These are phyloP conservation scores for Limosa lapponica DNA, from an alignment of 2,797 vertebrate genomes.

Conservation along the genomic window DNA sequence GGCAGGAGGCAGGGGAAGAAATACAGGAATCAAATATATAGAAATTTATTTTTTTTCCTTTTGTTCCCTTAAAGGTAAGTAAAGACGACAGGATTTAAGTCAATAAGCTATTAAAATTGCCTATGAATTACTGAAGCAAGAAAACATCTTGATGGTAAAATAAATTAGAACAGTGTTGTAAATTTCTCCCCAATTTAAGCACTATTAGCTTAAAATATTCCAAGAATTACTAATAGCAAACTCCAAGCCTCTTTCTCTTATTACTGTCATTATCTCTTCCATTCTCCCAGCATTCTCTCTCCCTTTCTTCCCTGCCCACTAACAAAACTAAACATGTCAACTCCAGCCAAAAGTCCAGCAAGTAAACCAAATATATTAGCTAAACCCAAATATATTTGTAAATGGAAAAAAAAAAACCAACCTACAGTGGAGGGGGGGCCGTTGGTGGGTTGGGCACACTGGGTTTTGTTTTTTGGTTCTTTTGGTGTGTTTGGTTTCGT, in stretches of 20 bases:
- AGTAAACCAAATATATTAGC: not conserved
- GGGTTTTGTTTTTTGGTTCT: not conserved
- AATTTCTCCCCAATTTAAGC: not conserved
- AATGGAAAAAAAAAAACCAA: not conserved
- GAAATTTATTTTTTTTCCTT: not conserved
- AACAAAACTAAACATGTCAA: not conserved
- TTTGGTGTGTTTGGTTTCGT: not conserved
- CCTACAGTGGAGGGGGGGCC: fast-evolving
- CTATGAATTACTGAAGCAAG: not conserved
- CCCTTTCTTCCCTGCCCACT: not conserved
- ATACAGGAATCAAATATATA: not conserved
- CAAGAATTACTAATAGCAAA: not conserved
- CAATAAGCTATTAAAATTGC: constrained; percentile 5
- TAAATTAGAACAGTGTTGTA: not conserved
- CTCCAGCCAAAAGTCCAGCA: not conserved
- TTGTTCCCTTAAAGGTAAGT: not conserved
- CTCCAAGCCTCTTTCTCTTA: not conserved
- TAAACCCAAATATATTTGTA: not conserved
- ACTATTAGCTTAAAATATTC: not conserved
- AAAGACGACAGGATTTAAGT: not conserved
- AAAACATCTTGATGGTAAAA: not conserved
- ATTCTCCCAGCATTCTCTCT: not conserved
- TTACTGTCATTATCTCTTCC: not conserved
- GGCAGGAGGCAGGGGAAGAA: not conserved
- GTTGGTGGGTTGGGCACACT: fast-evolving